A percentile compares a stretch with the other conserved stretches of the same genome.
Conservation (phyloP, 2,113 vertebrate genomes). For the Limnothrissa miodon region DNA sequence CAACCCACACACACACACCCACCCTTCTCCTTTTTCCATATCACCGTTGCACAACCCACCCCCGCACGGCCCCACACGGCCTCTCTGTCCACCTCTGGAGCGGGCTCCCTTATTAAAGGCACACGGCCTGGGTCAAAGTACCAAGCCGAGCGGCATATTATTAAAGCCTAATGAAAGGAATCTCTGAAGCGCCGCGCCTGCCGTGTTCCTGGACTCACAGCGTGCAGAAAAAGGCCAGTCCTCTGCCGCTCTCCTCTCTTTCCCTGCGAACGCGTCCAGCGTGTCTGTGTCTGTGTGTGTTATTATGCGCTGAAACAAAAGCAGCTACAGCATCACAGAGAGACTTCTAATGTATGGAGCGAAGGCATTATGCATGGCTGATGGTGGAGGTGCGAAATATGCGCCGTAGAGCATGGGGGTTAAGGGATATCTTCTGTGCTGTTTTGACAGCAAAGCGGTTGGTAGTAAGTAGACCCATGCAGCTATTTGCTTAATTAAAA, state of each 20-base stretch:
- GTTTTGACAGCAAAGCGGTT: background rate
- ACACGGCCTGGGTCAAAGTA: slow-evolving; percentile 70
- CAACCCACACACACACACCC: background rate
- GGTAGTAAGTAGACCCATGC: background rate
- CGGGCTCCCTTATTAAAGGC: slow-evolving; percentile 73
- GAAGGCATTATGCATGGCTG: slow-evolving; percentile 2
- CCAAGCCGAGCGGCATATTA: slow-evolving; percentile 69
- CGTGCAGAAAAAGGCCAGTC: background rate
- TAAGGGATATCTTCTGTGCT: background rate
- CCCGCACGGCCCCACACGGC: slow-evolving; percentile 41
- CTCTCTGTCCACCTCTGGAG: slow-evolving; percentile 70
- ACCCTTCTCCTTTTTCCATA: background rate
- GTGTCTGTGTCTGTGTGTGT: background rate
- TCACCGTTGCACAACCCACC: slow-evolving; percentile 58
- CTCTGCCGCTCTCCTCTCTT: background rate
- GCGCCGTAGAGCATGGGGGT: background rate
- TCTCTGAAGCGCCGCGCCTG: slow-evolving; percentile 63
- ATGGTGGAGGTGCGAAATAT: background rate
- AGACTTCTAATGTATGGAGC: slow-evolving; percentile 10
- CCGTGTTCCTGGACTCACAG: background rate
- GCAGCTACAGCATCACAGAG: background rate
- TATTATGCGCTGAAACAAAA: background rate
- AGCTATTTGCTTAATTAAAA: background rate
- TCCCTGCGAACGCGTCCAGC: background rate
- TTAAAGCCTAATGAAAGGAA: slow-evolving; percentile 75